Base-by-base conservation (phyloP, 2,113 vertebrate species). In the Myiagra hebetior region DNA sequence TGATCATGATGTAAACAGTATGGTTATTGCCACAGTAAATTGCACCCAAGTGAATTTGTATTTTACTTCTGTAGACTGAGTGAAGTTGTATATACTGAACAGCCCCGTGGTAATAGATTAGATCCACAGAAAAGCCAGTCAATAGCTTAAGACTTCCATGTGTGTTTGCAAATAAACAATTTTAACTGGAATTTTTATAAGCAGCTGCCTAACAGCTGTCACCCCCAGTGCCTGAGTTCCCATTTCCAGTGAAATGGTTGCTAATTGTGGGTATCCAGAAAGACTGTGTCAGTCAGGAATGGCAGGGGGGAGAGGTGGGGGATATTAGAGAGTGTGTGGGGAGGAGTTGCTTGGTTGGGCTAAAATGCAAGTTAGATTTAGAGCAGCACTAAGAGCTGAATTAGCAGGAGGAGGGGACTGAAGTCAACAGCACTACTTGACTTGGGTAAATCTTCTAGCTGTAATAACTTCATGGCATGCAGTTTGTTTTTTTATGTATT, bases 21-120 rank as follows among this genome's bases (percentile, higher is more conserved):
- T 73, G 70, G 86, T 90, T 95, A 90, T 87, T 91, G 70, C 60
- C 63, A 83, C 22, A 46, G 65, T 97, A 76, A 93, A 94, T 92
- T 93, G 82, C 53, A 76, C 85, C 75, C 82, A 60, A 79, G 75
- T 95, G 85, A 83, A 76, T 94, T 90, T 62, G 17, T 85, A 14
- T 95, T 95, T 97, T 85, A 90, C 47, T 93, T 93, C 70, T 57
- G 57, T 63, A 87, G 72, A 15, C 57, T 70, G 80, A 93, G 73
- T 57, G 80, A 86, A 92, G 69, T 75, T 87, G 56, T 89, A 74
- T 75, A 35, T 70, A 72, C 39, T 87, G 84, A 89, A 30, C 44
- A 87, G 77, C 73, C 65, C 72, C 0, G 0, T 79, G 46, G 33
- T 87, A 83, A 60, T 73, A 73, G 76, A 92, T 81, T 33, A 86